Evolutionary conservation across 2,797 vertebrate species (phyloP).

Genomic region (Rhinophrynus dorsalis): DNA sequence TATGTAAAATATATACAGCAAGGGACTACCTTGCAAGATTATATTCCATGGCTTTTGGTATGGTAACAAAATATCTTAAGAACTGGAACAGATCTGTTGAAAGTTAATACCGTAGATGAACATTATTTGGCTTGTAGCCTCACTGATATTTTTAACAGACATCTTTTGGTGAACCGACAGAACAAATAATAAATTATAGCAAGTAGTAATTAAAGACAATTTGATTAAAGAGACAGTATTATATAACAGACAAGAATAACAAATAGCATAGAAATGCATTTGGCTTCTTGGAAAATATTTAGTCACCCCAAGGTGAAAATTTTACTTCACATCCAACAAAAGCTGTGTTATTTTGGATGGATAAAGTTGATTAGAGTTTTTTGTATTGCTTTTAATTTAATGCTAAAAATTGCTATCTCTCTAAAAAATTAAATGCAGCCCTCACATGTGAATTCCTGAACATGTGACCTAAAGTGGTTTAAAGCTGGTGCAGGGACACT

Average conservation of each 20-base stretch:
- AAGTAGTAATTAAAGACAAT: background rate
- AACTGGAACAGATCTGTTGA: constrained; percentile 41
- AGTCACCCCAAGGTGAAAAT: background rate
- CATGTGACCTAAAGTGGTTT: no score
- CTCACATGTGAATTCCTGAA: no score
- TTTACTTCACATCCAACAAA: background rate
- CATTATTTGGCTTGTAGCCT: constrained; percentile 31
- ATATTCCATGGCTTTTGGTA: constrained; percentile 33
- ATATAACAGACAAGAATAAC: background rate
- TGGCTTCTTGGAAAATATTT: background rate
- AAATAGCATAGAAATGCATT: background rate
- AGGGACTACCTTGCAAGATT: constrained; percentile 40
- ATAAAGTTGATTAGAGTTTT: no score
- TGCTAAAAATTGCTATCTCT: no score
- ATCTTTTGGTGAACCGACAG: constrained; percentile 11
- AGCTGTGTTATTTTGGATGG: no score
- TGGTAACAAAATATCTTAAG: constrained; percentile 33
- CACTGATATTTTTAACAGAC: constrained; percentile 40
- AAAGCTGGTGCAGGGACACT: no score
- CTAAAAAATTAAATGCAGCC: no score
- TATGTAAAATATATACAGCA: constrained; percentile 42
- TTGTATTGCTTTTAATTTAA: no score
- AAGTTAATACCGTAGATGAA: constrained; percentile 37
- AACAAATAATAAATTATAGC: constrained; percentile 15
- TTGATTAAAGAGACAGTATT: constrained; percentile 9